Evolutionary conservation across 2,888 invertebrate species (phyloP).

Genomic region (Notocelia uddmanniana): DNA sequence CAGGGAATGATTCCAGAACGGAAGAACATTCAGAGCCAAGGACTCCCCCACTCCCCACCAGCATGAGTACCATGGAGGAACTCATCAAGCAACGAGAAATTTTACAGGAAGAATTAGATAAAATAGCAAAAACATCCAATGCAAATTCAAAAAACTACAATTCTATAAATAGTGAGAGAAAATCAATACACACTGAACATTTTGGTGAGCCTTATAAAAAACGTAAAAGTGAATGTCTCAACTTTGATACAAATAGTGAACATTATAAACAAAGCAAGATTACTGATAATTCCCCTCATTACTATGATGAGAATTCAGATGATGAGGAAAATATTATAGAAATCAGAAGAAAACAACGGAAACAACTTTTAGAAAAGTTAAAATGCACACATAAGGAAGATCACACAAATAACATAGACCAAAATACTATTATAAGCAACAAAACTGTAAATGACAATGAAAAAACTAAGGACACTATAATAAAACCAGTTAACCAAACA

Average conservation of each 20-base stretch:
- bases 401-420: constrained; percentile 46
- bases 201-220: constrained; percentile 47
- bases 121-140: constrained; percentile 59
- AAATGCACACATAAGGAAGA: constrained; percentile 52
- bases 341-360: constrained; percentile 93
- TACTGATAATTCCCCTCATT: constrained; percentile 71
- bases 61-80: constrained; percentile 67
- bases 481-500: constrained; percentile 76
- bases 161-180: constrained; percentile 54
- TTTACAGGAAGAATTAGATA: constrained; percentile 70
- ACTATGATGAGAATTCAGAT: constrained; percentile 89
- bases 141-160: constrained; percentile 52
- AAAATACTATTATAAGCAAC: constrained; percentile 46
- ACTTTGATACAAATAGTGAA: not conserved
- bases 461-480: constrained; percentile 55
- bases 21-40: constrained; percentile 60
- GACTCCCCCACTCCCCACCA: constrained; percentile 74
- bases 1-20: constrained; percentile 53
- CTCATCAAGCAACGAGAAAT: constrained; percentile 70
- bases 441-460: constrained; percentile 47
- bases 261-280: constrained; percentile 19
- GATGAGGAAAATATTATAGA: constrained; percentile 97
- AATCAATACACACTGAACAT: constrained; percentile 53
- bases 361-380: constrained; percentile 90
- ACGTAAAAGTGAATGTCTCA: constrained; percentile 12